A percentile compares a stretch with the other conserved stretches of the same genome.
Conservation (phyloP, 2,888 invertebrate genomes). For the Polyploca ridens region DNA sequence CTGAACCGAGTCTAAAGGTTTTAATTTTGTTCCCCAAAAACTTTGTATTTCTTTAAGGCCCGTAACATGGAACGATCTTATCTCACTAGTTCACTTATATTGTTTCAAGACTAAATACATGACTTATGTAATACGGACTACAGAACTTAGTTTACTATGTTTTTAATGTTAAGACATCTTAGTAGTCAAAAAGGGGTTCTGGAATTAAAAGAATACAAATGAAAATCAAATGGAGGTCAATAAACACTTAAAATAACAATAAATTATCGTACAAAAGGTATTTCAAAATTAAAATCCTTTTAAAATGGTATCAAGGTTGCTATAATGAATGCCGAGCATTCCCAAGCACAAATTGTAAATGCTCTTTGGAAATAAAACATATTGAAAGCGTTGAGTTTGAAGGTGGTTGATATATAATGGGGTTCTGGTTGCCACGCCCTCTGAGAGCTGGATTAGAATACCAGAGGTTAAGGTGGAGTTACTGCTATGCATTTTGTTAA, state of each 20-base stretch:
- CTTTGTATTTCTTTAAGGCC: too few relatives aligned
- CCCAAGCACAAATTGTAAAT: conserved; percentile 24
- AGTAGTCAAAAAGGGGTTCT: too few relatives aligned
- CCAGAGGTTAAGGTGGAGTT: conserved; percentile 22
- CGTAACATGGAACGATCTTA: too few relatives aligned
- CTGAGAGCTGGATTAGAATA: conserved; percentile 29
- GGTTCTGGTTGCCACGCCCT: conserved; percentile 38
- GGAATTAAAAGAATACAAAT: conserved; percentile 7
- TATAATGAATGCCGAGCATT: conserved; percentile 21
- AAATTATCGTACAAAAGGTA: conserved; percentile 26
- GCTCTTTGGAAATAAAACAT: conserved; percentile 15
- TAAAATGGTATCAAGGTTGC: conserved; percentile 20
- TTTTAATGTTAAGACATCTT: too few relatives aligned
- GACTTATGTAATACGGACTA: too few relatives aligned
- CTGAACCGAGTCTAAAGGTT: too few relatives aligned
- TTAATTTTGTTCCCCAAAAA: too few relatives aligned
- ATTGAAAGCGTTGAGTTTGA: conserved; percentile 1
- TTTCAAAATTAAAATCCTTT: conserved; percentile 29
- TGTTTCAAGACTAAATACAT: too few relatives aligned
- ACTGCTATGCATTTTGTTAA: not conserved
- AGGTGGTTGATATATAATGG: conserved; percentile 31
- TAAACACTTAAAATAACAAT: conserved; percentile 9
- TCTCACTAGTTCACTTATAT: too few relatives aligned
- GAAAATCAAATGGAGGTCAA: not conserved
- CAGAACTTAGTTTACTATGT: too few relatives aligned